Conservation (phyloP, 2,888 invertebrate species). For the Hecatera dysodea region DNA sequence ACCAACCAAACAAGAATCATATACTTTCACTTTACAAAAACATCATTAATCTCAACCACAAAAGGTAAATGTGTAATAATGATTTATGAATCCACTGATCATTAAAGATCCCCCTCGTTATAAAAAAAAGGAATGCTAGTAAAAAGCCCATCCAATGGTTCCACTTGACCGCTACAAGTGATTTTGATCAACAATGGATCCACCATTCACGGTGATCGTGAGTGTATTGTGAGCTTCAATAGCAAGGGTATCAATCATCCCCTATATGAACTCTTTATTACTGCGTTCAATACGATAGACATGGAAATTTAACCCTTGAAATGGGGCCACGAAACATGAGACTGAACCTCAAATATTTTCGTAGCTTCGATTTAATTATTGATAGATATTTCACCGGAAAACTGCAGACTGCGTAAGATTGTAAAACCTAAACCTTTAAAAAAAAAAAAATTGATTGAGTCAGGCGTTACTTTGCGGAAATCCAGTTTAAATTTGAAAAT, state of each 20-base stretch:
- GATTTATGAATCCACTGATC: constrained; percentile 44
- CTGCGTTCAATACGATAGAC: constrained; percentile 60
- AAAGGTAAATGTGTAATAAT: constrained; percentile 32
- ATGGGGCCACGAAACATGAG: constrained; percentile 42
- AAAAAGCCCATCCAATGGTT: constrained; percentile 48
- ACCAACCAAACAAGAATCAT: neutral
- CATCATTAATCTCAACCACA: constrained; percentile 17
- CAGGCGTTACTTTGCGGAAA: too few species aligned
- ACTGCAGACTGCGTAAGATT: too few species aligned
- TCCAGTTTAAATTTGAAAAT: too few species aligned
- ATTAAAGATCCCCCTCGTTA: constrained; percentile 41
- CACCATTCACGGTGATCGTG: constrained; percentile 44
- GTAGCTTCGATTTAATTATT: too few species aligned
- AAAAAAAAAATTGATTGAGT: too few species aligned
- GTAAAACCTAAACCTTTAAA: too few species aligned
- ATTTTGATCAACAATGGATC: constrained; percentile 56
- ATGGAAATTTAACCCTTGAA: constrained; percentile 57
- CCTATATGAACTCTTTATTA: constrained; percentile 70
- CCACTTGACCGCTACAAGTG: constrained; percentile 59
- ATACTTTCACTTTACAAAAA: neutral
- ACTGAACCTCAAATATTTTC: too few species aligned
- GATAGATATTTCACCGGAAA: too few species aligned
- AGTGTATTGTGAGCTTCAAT: constrained; percentile 57
- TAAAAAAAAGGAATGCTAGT: constrained; percentile 45
- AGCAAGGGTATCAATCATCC: constrained; percentile 68